Percentiles rank a stretch among this genome's conserved stretches.
These are phyloP conservation scores for Pseudomugil gertrudae DNA, from an alignment of 2,797 vertebrate genomes.

Conservation along the genomic window DNA sequence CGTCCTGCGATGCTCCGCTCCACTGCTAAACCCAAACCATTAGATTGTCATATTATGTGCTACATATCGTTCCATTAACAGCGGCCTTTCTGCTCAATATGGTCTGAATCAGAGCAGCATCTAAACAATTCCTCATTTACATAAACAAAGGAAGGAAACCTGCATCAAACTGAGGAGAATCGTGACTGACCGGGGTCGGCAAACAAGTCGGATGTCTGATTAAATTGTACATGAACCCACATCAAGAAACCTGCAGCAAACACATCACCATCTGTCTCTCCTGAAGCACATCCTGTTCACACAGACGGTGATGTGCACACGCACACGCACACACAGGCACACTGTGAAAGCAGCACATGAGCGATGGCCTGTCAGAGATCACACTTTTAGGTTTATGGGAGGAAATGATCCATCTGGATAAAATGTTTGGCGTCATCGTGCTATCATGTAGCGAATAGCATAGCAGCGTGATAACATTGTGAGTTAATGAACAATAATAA, in stretches of 20 bases:
- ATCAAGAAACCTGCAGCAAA: constrained; percentile 23
- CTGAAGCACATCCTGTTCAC: constrained; percentile 38
- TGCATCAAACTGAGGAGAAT: constrained; percentile 17
- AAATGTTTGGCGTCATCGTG: constrained; percentile 18
- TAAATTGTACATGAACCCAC: constrained; percentile 33
- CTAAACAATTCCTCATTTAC: background rate
- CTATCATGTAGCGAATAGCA: background rate
- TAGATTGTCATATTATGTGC: too few relatives aligned
- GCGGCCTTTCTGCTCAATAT: background rate
- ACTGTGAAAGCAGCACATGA: constrained; percentile 32
- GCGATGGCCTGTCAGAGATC: constrained; percentile 45
- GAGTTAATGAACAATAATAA: background rate
- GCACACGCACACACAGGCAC: constrained; percentile 2
- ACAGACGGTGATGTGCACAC: background rate
- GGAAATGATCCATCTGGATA: constrained; percentile 46
- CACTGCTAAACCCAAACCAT: too few relatives aligned
- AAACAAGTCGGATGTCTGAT: constrained; percentile 26
- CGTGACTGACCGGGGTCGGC: background rate
- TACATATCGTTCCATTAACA: background rate
- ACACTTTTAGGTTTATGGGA: constrained; percentile 53
- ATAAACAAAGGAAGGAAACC: background rate
- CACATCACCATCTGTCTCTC: constrained; percentile 44
- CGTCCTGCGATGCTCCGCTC: too few relatives aligned
- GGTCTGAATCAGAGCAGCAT: background rate
- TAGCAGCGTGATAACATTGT: background rate